Evolutionary conservation across 2,113 vertebrate species (phyloP).

Genomic region (Hippolais icterina): DNA sequence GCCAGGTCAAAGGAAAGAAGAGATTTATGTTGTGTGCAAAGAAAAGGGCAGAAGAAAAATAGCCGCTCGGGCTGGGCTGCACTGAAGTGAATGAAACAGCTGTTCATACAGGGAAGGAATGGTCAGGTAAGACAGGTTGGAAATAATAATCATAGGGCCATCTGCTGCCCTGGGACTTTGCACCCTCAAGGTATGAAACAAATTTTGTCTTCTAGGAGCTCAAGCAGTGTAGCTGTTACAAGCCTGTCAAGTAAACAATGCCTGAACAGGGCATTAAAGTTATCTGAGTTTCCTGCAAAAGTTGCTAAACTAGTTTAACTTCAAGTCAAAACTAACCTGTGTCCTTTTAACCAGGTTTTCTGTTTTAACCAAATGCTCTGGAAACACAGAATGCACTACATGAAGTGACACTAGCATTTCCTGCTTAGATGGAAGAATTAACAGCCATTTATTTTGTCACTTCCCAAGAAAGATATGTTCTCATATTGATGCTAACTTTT

Average conservation of each 20-base stretch:
- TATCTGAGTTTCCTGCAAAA: conserved; percentile 68
- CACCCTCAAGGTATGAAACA: conserved; percentile 85
- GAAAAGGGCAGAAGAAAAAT: conserved; percentile 94
- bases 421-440: neutral
- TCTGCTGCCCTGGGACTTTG: conserved; percentile 94
- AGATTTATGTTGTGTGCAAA: conserved; percentile 95
- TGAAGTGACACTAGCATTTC: neutral
- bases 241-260: conserved; percentile 71
- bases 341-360: neutral
- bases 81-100: conserved; percentile 94
- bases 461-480: neutral
- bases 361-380: neutral
- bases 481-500: neutral
- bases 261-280: conserved; percentile 79
- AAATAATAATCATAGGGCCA: conserved; percentile 95
- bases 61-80: conserved; percentile 81
- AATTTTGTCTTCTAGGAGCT: conserved; percentile 89
- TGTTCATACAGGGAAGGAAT: conserved; percentile 92
- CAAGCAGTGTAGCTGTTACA: conserved; percentile 75
- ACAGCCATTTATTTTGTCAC: neutral
- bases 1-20: conserved; percentile 85
- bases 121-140: conserved; percentile 92
- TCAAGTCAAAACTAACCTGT: neutral
- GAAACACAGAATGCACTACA: neutral
- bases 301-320: conserved; percentile 34